Percentiles rank a stretch among this genome's conserved stretches.
These are phyloP conservation scores for Cheilosia vulpina DNA, from an alignment of 2,888 invertebrate species.

Conservation along the genomic window DNA sequence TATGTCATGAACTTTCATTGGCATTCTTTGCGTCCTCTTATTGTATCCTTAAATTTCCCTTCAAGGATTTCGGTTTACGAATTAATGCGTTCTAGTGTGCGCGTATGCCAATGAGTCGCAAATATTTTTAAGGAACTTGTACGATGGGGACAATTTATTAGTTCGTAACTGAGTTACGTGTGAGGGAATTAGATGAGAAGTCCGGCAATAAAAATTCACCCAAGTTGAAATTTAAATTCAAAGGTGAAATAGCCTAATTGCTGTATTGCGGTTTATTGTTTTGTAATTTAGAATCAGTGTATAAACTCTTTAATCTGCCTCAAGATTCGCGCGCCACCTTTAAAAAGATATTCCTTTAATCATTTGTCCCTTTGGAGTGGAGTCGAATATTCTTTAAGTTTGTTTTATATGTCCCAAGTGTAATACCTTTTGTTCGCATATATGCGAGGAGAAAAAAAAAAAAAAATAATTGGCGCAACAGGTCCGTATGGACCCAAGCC, in stretches of 20 bases:
- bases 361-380: too few species aligned
- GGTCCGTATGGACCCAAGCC: too few species aligned
- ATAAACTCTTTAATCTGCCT: too few species aligned
- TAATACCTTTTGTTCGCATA: too few species aligned
- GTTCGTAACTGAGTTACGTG: constrained; percentile 31
- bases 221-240: not conserved
- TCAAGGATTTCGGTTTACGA: constrained; percentile 36
- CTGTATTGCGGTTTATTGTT: too few species aligned
- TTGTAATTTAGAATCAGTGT: too few species aligned
- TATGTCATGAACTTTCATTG: constrained; percentile 58
- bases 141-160: constrained; percentile 41
- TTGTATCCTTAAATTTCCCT: constrained; percentile 45
- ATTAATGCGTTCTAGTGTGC: constrained; percentile 40
- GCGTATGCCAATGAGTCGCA: constrained; percentile 40
- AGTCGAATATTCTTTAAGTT: too few species aligned
- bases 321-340: too few species aligned
- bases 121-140: constrained; percentile 17
- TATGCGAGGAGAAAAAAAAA: too few species aligned
- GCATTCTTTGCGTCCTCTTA: constrained; percentile 47
- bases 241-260: not conserved
- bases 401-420: too few species aligned
- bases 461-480: too few species aligned
- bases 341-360: too few species aligned
- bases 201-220: not conserved
- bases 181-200: constrained; percentile 24